These are phyloP conservation scores for Anthopleura xanthogrammica DNA, from an alignment of 92 coral and sea anemone species.

Conservation along the genomic window DNA sequence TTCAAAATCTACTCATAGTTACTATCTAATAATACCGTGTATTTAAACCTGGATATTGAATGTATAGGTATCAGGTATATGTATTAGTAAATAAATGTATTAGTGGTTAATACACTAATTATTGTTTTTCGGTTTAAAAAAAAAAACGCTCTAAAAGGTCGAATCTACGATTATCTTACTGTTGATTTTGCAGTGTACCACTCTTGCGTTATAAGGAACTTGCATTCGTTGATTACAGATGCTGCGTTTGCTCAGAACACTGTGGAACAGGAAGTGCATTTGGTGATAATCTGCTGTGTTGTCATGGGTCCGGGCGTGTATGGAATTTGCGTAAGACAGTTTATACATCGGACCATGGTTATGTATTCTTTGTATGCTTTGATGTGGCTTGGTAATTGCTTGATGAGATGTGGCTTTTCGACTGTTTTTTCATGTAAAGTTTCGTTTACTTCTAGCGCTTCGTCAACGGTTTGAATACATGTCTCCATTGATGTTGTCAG, in stretches of 20 bases:
- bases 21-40: too few species aligned
- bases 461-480: too few species aligned
- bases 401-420: too few species aligned
- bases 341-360: too few species aligned
- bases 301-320: conserved; percentile 1
- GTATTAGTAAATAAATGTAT: background rate
- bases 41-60: too few species aligned
- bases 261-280: conserved; percentile 2
- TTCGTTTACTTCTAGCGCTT: too few species aligned
- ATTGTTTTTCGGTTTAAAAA: too few species aligned
- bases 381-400: too few species aligned
- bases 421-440: too few species aligned
- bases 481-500: background rate
- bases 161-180: background rate
- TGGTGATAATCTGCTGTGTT: conserved; percentile 1
- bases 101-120: background rate
- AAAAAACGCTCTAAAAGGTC: background rate
- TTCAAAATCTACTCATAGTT: background rate
- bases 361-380: too few species aligned
- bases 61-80: too few species aligned
- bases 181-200: conserved; percentile 3
- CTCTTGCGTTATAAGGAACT: background rate
- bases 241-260: background rate
- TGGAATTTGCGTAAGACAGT: too few species aligned
- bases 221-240: conserved; percentile 1